Evolutionary conservation across 64 coral and sea anemone genomes (phyloP).

Genomic region (Orbicella faveolata): DNA sequence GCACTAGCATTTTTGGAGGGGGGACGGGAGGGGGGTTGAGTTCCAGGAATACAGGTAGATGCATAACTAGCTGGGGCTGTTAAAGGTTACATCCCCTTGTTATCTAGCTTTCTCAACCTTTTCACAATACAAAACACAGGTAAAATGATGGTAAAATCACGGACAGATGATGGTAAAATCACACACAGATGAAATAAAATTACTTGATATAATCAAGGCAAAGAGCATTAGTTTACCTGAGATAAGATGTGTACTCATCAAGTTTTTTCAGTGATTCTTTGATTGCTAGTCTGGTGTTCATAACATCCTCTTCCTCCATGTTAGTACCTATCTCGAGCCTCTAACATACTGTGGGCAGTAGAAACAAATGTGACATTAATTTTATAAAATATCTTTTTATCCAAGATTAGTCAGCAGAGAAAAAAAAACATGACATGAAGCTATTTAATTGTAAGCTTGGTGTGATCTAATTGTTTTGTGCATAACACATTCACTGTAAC

Average conservation of each 20-base stretch:
- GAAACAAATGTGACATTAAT: background rate
- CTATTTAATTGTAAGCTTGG: no score
- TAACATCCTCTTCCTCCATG: slow-evolving; percentile 81
- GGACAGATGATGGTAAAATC: background rate
- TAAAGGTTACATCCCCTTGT: no score
- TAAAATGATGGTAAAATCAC: background rate
- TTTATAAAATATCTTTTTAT: no score
- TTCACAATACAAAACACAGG: no score
- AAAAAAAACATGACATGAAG: background rate
- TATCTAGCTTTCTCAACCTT: no score
- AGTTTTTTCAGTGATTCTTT: slow-evolving; percentile 90
- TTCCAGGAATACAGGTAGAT: no score
- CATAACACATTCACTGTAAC: no score
- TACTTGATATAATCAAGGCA: background rate
- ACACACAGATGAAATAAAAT: background rate
- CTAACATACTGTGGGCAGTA: background rate
- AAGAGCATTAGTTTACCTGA: slow-evolving; percentile 45
- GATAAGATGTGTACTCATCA: slow-evolving; percentile 61
- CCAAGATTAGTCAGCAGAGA: no score
- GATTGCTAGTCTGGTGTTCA: slow-evolving; percentile 72
- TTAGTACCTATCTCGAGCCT: background rate
- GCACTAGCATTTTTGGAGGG: no score
- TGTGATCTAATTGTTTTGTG: no score
- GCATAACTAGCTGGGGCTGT: no score
- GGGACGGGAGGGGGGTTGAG: no score